phyloP scores from a whole-genome alignment of 2,113 vertebrate species.

The Bettongia penicillata region DNA sequence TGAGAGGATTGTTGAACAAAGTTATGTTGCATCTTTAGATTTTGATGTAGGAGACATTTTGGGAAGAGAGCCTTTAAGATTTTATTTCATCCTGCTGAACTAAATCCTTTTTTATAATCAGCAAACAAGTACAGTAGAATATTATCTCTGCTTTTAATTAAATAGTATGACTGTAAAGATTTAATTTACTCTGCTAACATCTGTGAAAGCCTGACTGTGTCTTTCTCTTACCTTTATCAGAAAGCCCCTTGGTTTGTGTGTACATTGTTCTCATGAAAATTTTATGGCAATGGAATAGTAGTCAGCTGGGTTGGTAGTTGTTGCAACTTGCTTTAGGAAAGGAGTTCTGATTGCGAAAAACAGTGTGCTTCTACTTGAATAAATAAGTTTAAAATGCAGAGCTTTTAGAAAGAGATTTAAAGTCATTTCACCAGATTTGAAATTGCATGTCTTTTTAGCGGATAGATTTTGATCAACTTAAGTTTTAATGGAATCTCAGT shows the following conservation, averaged over 20 bases:
- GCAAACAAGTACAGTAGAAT: neutral
- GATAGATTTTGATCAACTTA: neutral
- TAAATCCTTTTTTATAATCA: neutral
- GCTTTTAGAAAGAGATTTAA: constrained; percentile 16
- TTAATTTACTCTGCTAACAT: neutral
- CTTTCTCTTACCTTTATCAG: neutral
- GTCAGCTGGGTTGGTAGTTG: neutral
- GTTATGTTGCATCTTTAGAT: neutral
- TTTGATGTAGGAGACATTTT: neutral
- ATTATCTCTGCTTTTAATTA: neutral
- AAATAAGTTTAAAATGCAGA: neutral
- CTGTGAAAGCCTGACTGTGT: neutral
- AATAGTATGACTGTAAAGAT: neutral
- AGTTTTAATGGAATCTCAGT: constrained; percentile 4
- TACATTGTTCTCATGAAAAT: neutral
- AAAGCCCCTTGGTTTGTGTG: neutral
- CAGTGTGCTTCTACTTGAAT: neutral
- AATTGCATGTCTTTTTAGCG: constrained; percentile 4
- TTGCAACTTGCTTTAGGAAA: neutral
- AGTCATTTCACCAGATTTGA: neutral
- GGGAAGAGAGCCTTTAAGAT: neutral
- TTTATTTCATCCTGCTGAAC: neutral
- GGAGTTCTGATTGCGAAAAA: neutral
- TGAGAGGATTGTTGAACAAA: neutral
- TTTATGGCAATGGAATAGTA: neutral